Evolutionary conservation across 2,888 invertebrate species (phyloP).

Genomic region (Amiota mariae): DNA sequence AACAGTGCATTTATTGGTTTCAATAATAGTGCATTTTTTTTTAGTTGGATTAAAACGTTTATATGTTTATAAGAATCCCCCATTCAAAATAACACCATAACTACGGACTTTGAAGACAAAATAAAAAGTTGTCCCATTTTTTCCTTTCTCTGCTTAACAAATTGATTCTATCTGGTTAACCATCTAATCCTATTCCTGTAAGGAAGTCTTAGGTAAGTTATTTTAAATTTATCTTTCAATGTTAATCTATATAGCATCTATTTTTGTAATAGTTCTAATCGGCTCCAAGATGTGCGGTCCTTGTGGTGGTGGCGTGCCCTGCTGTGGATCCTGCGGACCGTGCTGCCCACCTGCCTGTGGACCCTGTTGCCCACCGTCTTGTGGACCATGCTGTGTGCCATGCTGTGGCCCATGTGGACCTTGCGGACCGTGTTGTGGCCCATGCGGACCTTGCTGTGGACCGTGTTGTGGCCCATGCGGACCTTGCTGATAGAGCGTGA

Average conservation of each 20-base stretch:
- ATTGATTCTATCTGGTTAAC: not conserved
- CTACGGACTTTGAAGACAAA: not conserved
- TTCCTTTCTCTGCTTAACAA: not conserved
- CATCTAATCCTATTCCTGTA: not conserved
- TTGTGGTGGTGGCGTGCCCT: not conserved
- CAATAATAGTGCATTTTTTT: not conserved
- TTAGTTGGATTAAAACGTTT: not conserved
- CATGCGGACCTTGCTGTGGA: not conserved
- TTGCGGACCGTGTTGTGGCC: not conserved
- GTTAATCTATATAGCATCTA: too few relatives aligned
- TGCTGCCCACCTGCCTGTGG: not conserved
- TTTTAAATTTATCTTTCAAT: not conserved
- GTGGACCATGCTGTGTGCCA: not conserved
- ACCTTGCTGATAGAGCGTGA: not conserved
- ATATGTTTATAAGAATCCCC: not conserved
- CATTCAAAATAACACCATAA: not conserved
- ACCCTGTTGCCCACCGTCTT: not conserved
- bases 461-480: not conserved
- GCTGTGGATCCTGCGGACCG: not conserved
- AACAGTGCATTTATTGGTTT: too few relatives aligned
- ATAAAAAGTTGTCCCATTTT: too few relatives aligned
- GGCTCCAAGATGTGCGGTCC: slow-evolving; percentile 5
- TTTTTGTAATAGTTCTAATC: not conserved
- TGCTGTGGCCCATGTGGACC: not conserved
- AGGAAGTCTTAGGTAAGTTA: slow-evolving; percentile 2